Conservation (phyloP, 2,113 vertebrate genomes). For the Cinclus cinclus region DNA sequence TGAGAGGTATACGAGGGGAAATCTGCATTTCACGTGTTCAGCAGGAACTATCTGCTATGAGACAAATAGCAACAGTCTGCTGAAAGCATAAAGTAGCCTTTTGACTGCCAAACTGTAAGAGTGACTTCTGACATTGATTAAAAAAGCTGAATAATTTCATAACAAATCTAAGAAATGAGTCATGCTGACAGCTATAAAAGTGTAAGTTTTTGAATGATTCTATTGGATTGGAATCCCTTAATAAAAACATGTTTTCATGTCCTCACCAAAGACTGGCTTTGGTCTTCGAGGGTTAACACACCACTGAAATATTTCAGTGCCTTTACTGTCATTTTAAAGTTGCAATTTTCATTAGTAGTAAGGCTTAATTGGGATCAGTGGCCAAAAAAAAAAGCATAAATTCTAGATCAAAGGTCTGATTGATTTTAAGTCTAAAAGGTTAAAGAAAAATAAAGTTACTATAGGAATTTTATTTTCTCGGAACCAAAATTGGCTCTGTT, state of each 20-base stretch:
- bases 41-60: background rate
- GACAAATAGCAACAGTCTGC: background rate
- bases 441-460: background rate
- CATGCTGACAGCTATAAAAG: background rate
- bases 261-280: background rate
- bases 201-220: background rate
- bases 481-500: background rate
- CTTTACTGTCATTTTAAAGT: background rate
- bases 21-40: background rate
- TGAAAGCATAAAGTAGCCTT: background rate
- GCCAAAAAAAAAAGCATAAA: background rate
- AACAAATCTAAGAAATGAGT: conserved; percentile 20
- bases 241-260: background rate
- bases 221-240: background rate
- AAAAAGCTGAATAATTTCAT: background rate
- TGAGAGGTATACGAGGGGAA: background rate
- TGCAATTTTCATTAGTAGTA: background rate
- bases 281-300: background rate
- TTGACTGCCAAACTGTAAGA: conserved; percentile 1
- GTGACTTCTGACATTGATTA: background rate
- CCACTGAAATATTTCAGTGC: background rate
- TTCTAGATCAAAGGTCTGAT: background rate
- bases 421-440: background rate
- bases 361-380: background rate
- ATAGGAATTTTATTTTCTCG: background rate